phyloP scores from a whole-genome alignment of 2,888 invertebrate species.

The Cephus pygmeus region DNA sequence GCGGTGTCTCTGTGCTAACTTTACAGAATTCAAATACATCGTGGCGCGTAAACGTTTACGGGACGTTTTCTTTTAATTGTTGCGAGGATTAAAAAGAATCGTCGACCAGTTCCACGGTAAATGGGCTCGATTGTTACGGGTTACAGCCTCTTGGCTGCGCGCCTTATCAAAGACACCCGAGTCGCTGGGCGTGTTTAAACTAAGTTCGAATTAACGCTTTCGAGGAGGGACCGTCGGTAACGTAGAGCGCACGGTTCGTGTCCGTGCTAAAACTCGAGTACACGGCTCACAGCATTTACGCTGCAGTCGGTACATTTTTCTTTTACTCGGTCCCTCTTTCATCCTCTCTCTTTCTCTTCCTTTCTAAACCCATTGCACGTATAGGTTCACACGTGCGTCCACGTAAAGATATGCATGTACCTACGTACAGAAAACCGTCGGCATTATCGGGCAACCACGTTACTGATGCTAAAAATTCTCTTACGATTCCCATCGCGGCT shows the following conservation, averaged over 20 bases:
- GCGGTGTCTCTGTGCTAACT: neutral
- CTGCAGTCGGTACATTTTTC: neutral
- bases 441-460: neutral
- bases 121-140: neutral
- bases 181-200: conserved; percentile 2
- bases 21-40: neutral
- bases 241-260: neutral
- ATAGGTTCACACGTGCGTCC: neutral
- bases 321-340: neutral
- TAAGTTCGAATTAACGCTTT: conserved; percentile 3
- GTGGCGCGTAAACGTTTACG: neutral
- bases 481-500: neutral
- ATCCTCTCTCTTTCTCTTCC: neutral
- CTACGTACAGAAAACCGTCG: neutral
- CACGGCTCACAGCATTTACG: neutral
- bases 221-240: neutral
- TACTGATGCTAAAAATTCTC: neutral
- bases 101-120: neutral
- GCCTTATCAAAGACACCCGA: neutral
- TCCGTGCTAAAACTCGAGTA: neutral
- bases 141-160: neutral
- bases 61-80: neutral
- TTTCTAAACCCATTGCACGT: neutral
- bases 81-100: neutral
- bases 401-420: neutral